Evolutionary conservation across 2,797 vertebrate genomes (phyloP).

Genomic region (Decapterus maruadsi): DNA sequence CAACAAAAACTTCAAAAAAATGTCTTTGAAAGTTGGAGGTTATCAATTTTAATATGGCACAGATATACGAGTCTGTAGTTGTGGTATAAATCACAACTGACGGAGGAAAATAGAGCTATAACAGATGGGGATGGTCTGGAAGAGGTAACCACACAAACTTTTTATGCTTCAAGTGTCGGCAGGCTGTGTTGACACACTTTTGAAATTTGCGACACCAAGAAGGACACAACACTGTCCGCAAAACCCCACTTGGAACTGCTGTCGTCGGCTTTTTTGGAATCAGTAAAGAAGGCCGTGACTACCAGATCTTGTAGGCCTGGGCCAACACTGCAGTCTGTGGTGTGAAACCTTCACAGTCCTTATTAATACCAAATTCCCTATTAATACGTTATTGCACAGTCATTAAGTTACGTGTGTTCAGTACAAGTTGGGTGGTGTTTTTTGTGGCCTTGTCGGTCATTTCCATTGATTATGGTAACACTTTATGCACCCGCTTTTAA

Average conservation of each 20-base stretch:
- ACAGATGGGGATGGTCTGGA: background rate
- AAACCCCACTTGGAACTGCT: constrained; percentile 16
- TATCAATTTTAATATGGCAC: constrained; percentile 35
- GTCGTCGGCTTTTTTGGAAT: background rate
- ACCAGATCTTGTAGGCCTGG: background rate
- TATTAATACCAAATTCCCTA: no score
- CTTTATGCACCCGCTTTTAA: background rate
- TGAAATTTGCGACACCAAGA: constrained; percentile 36
- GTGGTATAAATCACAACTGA: background rate
- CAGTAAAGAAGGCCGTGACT: background rate
- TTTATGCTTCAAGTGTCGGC: constrained; percentile 8
- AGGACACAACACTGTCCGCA: constrained; percentile 1
- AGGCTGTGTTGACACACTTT: constrained; percentile 29
- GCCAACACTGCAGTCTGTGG: background rate
- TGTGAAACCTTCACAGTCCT: background rate
- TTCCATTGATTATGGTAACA: background rate
- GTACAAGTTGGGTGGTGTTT: no score
- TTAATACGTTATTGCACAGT: background rate
- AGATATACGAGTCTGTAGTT: background rate
- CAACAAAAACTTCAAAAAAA: background rate
- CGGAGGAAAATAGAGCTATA: background rate
- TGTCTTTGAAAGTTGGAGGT: background rate
- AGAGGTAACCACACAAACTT: background rate
- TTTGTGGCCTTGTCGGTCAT: background rate
- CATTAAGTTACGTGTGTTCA: background rate